Evolutionary conservation across 2,113 vertebrate genomes (phyloP).

Genomic region (Carlito syrichta): DNA sequence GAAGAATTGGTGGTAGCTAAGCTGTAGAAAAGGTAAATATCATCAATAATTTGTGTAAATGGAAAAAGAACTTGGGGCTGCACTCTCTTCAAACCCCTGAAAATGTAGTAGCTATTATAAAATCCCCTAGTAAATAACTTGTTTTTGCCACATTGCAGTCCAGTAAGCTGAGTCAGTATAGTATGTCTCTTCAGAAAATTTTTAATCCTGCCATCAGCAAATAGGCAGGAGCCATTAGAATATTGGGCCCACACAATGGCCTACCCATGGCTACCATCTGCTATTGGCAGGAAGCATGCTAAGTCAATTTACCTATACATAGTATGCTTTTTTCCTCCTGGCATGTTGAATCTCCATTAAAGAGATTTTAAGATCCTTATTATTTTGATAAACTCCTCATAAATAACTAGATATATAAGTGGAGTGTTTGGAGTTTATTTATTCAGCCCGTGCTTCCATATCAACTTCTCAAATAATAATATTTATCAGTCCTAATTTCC

Average conservation of each 20-base stretch:
- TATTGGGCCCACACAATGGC: neutral
- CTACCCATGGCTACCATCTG: neutral
- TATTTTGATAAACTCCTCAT: slow-evolving; percentile 21
- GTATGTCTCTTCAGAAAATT: neutral
- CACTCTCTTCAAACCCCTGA: neutral
- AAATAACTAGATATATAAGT: neutral
- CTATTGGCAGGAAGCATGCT: neutral
- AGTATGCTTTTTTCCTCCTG: neutral
- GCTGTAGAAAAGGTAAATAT: neutral
- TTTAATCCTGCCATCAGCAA: neutral
- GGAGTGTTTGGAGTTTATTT: slow-evolving; percentile 3
- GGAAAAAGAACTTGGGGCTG: neutral
- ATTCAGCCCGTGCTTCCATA: neutral
- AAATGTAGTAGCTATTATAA: neutral
- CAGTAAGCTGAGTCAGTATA: neutral
- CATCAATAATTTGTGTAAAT: neutral
- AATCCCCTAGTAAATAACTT: slow-evolving; percentile 17
- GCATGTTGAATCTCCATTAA: neutral
- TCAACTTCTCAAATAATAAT: slow-evolving; percentile 30
- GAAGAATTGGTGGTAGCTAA: neutral
- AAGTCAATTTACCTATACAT: neutral
- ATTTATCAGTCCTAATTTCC: slow-evolving; percentile 12
- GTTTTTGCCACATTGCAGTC: neutral
- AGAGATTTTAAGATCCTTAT: neutral
- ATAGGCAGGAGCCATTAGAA: neutral